Conservation (phyloP, 2,797 vertebrate species). For the Poecilia picta region DNA sequence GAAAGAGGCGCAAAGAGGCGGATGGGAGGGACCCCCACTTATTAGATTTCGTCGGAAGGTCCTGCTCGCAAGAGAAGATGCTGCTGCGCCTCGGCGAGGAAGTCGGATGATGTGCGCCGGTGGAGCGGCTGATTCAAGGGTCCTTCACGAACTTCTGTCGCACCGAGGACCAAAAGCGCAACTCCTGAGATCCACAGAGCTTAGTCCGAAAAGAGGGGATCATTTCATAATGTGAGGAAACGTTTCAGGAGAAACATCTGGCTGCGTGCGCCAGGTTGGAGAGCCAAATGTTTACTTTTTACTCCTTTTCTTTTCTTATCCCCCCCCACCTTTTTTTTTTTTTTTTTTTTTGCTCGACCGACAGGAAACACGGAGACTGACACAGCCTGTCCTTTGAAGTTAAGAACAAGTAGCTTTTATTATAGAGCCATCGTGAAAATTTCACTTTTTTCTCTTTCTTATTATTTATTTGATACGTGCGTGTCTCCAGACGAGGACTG, state of each 20-base stretch:
- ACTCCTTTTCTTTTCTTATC: constrained; percentile 12
- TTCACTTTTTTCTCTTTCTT: not conserved
- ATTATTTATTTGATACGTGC: constrained; percentile 6
- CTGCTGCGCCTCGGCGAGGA: constrained; percentile 55
- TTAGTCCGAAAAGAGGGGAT: constrained; percentile 25
- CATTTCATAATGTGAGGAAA: constrained; percentile 4
- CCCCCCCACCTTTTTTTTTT: too few species aligned
- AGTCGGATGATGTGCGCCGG: constrained; percentile 42
- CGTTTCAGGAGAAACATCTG: constrained; percentile 16
- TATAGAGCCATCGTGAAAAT: constrained; percentile 17
- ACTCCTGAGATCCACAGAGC: constrained; percentile 15
- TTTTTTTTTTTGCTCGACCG: not conserved
- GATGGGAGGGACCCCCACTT: constrained; percentile 70
- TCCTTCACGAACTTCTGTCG: constrained; percentile 47
- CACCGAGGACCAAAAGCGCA: constrained; percentile 18
- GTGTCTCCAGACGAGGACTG: constrained; percentile 48
- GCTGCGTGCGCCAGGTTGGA: constrained; percentile 26
- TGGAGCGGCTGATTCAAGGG: constrained; percentile 35
- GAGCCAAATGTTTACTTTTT: constrained; percentile 40
- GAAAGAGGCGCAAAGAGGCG: constrained; percentile 65
- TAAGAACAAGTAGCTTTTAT: constrained; percentile 1
- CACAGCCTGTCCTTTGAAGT: not conserved
- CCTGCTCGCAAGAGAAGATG: constrained; percentile 60
- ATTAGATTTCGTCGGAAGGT: constrained; percentile 62
- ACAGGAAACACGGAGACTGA: constrained; percentile 14